These are phyloP conservation scores for Coregonus clupeaformis DNA, from an alignment of 2,113 vertebrate genomes.

Conservation along the genomic window DNA sequence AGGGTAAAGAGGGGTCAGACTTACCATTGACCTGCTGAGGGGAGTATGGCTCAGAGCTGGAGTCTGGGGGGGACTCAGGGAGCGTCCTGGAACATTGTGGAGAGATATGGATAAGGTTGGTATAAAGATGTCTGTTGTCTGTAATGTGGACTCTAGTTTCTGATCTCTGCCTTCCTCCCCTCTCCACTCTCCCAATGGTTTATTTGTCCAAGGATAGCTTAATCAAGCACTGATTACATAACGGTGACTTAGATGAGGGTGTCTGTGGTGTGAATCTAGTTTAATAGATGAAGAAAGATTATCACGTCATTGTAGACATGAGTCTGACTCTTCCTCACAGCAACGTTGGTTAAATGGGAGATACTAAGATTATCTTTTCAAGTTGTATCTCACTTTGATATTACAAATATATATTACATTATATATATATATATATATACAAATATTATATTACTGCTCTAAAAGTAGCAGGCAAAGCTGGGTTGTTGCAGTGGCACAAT, in stretches of 20 bases:
- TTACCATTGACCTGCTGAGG: conserved; percentile 98
- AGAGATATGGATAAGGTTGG: too few relatives aligned
- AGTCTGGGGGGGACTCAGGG: conserved; percentile 97
- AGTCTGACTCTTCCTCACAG: too few relatives aligned
- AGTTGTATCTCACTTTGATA: too few relatives aligned
- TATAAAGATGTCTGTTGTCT: conserved; percentile 10
- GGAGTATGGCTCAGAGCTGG: conserved; percentile 97
- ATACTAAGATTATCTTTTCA: too few relatives aligned
- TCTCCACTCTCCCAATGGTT: conserved; percentile 31
- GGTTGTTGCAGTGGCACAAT: too few relatives aligned
- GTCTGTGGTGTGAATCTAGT: conserved; percentile 18
- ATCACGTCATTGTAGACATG: too few relatives aligned
- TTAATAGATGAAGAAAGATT: neutral
- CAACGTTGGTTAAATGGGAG: too few relatives aligned
- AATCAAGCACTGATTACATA: conserved; percentile 47
- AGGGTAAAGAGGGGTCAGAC: conserved; percentile 46
- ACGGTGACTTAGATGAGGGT: conserved; percentile 17
- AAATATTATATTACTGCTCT: too few relatives aligned
- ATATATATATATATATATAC: too few relatives aligned
- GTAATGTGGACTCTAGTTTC: conserved; percentile 47
- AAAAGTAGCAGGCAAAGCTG: too few relatives aligned
- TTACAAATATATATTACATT: too few relatives aligned
- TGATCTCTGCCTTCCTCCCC: conserved; percentile 46
- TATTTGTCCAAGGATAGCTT: conserved; percentile 51
- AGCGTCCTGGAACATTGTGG: conserved; percentile 79